These are phyloP conservation scores for Limulus polyphemus DNA, from an alignment of 2,888 invertebrate species.

Conservation along the genomic window DNA sequence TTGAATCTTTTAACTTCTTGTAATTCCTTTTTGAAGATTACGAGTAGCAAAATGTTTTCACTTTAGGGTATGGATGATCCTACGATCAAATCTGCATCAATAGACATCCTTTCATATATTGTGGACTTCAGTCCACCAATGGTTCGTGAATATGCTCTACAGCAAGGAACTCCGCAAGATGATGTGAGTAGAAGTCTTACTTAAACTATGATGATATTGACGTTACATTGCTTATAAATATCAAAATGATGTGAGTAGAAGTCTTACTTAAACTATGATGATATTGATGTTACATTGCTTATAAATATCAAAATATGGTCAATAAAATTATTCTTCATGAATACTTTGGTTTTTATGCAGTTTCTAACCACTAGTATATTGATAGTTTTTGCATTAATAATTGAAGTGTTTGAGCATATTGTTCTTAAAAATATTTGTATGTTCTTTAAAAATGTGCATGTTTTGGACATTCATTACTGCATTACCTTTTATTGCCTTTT, in stretches of 20 bases:
- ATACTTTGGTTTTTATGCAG: not conserved
- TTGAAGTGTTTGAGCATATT: too few species aligned
- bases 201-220: conserved; percentile 3
- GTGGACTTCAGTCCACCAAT: conserved; percentile 97
- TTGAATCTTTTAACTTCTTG: too few species aligned
- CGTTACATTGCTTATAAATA: conserved; percentile 1
- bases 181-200: conserved; percentile 52
- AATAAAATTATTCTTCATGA: conserved; percentile 41
- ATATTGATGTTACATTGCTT: conserved; percentile 1
- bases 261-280: conserved; percentile 33
- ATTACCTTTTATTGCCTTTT: too few species aligned
- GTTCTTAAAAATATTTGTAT: too few species aligned
- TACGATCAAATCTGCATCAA: conserved; percentile 89
- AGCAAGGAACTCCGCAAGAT: conserved; percentile 77
- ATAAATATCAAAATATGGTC: not conserved
- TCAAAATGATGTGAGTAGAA: conserved; percentile 58
- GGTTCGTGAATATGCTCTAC: conserved; percentile 89
- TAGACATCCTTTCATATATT: conserved; percentile 94
- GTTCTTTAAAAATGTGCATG: too few species aligned
- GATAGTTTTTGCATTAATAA: too few species aligned
- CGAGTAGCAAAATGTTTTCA: conserved; percentile 2
- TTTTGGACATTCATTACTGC: too few species aligned
- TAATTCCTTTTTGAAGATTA: too few species aligned
- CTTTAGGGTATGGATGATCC: conserved; percentile 64
- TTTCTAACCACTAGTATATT: too few species aligned